Evolutionary conservation across 2,797 vertebrate genomes (phyloP).

Genomic region (Brachyrhaphis roseni): DNA sequence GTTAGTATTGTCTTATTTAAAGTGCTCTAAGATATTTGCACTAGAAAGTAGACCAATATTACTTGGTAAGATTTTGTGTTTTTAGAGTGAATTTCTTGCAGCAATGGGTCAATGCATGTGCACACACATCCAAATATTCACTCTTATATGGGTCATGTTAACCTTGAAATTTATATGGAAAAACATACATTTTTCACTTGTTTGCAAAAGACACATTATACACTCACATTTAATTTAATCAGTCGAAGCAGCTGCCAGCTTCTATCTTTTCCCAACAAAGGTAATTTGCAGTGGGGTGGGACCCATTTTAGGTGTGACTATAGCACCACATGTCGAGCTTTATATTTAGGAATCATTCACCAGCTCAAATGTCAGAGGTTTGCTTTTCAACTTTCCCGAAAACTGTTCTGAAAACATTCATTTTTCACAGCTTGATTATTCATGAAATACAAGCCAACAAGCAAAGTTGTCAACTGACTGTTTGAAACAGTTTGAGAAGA

Average conservation of each 20-base stretch:
- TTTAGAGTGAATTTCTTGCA: background rate
- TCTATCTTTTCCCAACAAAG: background rate
- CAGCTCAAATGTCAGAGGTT: background rate
- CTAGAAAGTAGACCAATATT: too few relatives aligned
- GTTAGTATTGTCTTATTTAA: too few relatives aligned
- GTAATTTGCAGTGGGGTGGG: background rate
- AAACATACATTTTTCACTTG: too few relatives aligned
- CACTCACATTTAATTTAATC: too few relatives aligned
- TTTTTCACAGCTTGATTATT: background rate
- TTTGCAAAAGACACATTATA: too few relatives aligned
- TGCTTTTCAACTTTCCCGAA: background rate
- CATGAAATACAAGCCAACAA: background rate
- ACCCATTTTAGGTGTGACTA: background rate
- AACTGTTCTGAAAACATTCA: background rate
- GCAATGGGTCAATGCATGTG: background rate
- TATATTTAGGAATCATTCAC: background rate
- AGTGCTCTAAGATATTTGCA: too few relatives aligned
- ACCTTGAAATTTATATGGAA: background rate
- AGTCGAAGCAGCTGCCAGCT: background rate
- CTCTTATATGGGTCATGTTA: background rate
- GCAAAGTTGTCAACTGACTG: background rate
- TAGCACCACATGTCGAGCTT: background rate
- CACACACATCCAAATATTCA: background rate
- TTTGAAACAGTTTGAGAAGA: background rate
- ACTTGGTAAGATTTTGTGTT: too few relatives aligned